Evolutionary conservation across 2,888 invertebrate species (phyloP).

Genomic region (Empis livida): DNA sequence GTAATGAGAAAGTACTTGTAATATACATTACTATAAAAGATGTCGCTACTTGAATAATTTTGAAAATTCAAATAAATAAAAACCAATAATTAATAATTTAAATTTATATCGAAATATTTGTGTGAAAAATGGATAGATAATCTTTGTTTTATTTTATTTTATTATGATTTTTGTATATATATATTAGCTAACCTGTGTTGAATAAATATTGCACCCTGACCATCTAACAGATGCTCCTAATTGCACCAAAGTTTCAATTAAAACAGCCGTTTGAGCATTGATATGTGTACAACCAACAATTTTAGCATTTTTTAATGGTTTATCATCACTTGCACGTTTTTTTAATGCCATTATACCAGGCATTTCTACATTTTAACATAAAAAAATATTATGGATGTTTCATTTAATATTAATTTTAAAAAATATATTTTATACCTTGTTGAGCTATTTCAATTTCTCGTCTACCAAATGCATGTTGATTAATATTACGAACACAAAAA

Average conservation of each 20-base stretch:
- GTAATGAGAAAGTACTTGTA: too few species aligned
- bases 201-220: conserved; percentile 97
- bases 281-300: conserved; percentile 97
- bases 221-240: conserved; percentile 87
- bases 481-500: conserved; percentile 90
- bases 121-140: too few species aligned
- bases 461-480: conserved; percentile 85
- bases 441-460: conserved; percentile 97
- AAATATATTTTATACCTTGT: conserved; percentile 45
- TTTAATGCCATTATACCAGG: conserved; percentile 93
- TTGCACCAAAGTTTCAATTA: conserved; percentile 79
- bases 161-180: not conserved
- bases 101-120: too few species aligned
- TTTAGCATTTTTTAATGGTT: conserved; percentile 89
- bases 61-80: too few species aligned
- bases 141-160: not conserved
- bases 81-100: too few species aligned
- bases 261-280: conserved; percentile 94
- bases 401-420: too few species aligned
- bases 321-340: conserved; percentile 83
- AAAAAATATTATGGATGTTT: too few species aligned
- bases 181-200: conserved; percentile 79
- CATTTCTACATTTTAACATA: conserved; percentile 57
- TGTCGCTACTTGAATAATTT: too few species aligned
- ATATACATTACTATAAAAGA: too few species aligned